phyloP scores from a whole-genome alignment of 2,888 invertebrate genomes.

The Osmoderma eremita region DNA sequence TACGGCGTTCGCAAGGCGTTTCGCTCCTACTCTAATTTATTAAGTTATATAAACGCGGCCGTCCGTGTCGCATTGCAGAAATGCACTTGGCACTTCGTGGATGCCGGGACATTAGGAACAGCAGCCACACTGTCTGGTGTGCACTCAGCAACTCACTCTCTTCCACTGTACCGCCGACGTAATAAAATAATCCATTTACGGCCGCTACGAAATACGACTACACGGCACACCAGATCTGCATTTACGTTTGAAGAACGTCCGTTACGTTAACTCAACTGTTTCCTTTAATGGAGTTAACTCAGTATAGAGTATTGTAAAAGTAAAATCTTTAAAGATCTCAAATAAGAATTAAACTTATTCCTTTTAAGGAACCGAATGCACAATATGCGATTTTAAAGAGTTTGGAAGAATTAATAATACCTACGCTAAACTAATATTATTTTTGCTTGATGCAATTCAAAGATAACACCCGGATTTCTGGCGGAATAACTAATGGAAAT shows the following conservation, averaged over 20 bases:
- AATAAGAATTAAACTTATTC: no score
- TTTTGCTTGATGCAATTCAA: no score
- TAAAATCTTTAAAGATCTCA: no score
- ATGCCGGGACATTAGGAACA: constrained; percentile 8
- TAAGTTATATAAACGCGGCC: constrained; percentile 44
- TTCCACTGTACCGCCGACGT: not conserved
- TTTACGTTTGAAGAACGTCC: not conserved
- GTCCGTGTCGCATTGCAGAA: constrained; percentile 45
- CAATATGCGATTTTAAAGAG: no score
- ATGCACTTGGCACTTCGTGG: constrained; percentile 28
- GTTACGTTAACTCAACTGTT: no score
- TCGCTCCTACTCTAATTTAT: constrained; percentile 45
- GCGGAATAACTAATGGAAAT: no score
- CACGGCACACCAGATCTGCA: constrained; percentile 3
- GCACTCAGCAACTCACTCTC: constrained; percentile 11
- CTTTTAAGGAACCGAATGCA: no score
- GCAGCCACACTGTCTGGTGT: constrained; percentile 18
- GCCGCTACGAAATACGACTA: constrained; percentile 14
- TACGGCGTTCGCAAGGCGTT: constrained; percentile 22
- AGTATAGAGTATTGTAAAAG: no score
- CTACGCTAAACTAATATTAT: no score
- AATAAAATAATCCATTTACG: constrained; percentile 30
- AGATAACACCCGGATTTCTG: no score
- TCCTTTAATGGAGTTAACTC: no score
- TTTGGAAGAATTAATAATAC: no score